phyloP scores from a whole-genome alignment of 2,797 vertebrate genomes.

The Ibycter americanus region DNA sequence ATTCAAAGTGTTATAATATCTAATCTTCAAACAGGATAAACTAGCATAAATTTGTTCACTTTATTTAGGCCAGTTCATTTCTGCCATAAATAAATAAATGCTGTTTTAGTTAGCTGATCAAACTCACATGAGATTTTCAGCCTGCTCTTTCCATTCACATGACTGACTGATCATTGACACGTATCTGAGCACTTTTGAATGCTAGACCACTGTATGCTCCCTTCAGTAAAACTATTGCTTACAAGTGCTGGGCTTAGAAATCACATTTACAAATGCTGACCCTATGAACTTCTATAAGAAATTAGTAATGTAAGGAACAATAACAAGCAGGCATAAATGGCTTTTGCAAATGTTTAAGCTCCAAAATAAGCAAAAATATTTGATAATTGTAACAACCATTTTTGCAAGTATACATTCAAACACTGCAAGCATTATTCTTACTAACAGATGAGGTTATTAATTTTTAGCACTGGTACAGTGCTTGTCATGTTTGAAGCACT shows the following conservation, averaged over 20 bases:
- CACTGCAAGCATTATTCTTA: not conserved
- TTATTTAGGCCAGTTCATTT: not conserved
- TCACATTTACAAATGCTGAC: not conserved
- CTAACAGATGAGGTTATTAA: not conserved
- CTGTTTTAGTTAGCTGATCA: not conserved
- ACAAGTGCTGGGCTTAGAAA: not conserved
- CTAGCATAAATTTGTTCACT: not conserved
- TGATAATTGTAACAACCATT: not conserved
- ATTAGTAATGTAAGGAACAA: not conserved
- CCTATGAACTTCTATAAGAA: not conserved
- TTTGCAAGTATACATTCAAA: not conserved
- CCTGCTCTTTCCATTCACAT: not conserved
- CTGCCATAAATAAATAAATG: not conserved
- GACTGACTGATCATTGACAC: not conserved
- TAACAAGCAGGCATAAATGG: not conserved
- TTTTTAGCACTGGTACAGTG: not conserved
- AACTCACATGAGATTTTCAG: not conserved
- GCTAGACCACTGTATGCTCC: not conserved
- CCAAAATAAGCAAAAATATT: not conserved
- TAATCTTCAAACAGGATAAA: not conserved
- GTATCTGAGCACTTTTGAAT: not conserved
- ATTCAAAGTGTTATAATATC: not conserved
- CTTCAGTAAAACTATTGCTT: not conserved
- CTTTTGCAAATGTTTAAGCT: not conserved
- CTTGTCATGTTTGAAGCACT: not conserved